Base-by-base conservation (phyloP, 2,888 invertebrate species). In the Onthophagus sagittarius region DNA sequence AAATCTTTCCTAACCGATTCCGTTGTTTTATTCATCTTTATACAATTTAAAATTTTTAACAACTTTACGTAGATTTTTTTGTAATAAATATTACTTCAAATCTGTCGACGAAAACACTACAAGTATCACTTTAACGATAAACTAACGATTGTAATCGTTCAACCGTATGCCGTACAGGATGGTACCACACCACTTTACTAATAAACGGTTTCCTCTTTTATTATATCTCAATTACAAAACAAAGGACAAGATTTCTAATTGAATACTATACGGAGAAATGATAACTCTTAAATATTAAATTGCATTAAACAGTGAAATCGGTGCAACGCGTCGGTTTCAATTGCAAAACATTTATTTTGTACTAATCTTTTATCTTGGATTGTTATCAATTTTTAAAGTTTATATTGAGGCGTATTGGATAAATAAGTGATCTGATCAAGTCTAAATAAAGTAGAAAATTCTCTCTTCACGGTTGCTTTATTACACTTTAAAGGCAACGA, bases 1-100 rank as follows among this genome's bases (percentile, higher is more conserved):
- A 13, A 6, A 31, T 72, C 69, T 65, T 62, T 69, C 11, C 39
- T 53, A 14, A 69, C 69, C 5, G 69, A 53, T 69, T 33, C 69
- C 0, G 53, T 53, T 5, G 33, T 53, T 53, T 15, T 69, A 53
- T 69, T 69, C 15, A 65, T 65, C 5, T 32, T 7, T 3, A 3
- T 69, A 15, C 39, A 53, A 69, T 14, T 33, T 5, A n/a, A 2
- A 65, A 65, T 33, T 39, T 39, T 33, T 32, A 11, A 33, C 39
- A 69, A 9, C 1, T 69, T 9, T 33, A 23, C 69, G 23, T 14
- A 33, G 13, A n/a, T 69, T 69, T 33, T 69, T 23, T 69, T 5
- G 69, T 13, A 69, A 69, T 69, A 69, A 69, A 69, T 23, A 69
- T n/a, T 31, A 9, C 32, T 31, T 63, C 7, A 6, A 33, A 11